Percentiles rank a stretch among this genome's conserved stretches.
These are phyloP conservation scores for Bombylius major DNA, from an alignment of 2,888 invertebrate species.

Conservation along the genomic window DNA sequence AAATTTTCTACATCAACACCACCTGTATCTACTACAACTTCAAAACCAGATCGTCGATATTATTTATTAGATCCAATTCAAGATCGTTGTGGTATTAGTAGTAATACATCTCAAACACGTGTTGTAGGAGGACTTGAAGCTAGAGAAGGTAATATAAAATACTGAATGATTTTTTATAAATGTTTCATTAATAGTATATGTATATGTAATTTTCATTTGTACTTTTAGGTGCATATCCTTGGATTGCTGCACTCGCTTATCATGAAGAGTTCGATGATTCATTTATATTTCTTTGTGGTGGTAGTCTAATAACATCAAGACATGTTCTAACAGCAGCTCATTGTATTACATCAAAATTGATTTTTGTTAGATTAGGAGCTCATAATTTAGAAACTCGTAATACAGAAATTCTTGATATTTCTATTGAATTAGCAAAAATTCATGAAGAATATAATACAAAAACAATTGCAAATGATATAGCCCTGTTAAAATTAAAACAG, in stretches of 20 bases:
- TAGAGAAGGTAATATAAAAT: constrained; percentile 19
- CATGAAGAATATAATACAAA: constrained; percentile 56
- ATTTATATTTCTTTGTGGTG: constrained; percentile 37
- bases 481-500: constrained; percentile 48
- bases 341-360: constrained; percentile 24
- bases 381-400: constrained; percentile 56
- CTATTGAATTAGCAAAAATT: constrained; percentile 44
- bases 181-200: background rate
- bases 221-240: constrained; percentile 55
- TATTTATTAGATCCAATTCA: background rate
- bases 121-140: constrained; percentile 44
- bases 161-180: background rate
- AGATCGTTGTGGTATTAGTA: constrained; percentile 42
- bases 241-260: constrained; percentile 70
- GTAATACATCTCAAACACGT: constrained; percentile 35
- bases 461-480: constrained; percentile 64
- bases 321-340: constrained; percentile 56
- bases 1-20: background rate
- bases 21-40: background rate
- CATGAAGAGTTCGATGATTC: background rate
- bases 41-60: background rate
- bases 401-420: constrained; percentile 48
- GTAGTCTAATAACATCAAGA: constrained; percentile 38
- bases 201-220: background rate
- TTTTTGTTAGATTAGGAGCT: constrained; percentile 62